phyloP scores from a whole-genome alignment of 2,888 invertebrate species.

The Oxycera nigricornis region DNA sequence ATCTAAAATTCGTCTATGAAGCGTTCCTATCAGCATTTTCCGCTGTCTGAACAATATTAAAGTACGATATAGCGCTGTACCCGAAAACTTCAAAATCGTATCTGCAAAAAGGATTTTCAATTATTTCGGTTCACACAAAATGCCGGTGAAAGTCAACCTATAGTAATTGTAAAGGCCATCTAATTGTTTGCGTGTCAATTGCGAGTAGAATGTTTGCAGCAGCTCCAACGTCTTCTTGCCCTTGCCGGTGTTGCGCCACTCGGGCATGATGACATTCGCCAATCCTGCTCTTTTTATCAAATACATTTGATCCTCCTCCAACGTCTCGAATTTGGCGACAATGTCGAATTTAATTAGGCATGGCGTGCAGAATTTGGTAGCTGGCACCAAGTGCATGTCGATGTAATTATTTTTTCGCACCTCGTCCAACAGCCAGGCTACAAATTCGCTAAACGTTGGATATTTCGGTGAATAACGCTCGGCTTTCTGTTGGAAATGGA shows the following conservation, averaged over 20 bases:
- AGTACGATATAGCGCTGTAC: conserved; percentile 77
- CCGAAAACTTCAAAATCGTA: conserved; percentile 88
- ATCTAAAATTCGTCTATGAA: neutral
- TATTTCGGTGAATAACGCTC: conserved; percentile 65
- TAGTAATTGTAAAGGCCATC: conserved; percentile 81
- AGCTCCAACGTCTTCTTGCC: conserved; percentile 77
- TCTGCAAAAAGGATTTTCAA: too few relatives aligned
- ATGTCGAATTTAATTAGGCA: conserved; percentile 83
- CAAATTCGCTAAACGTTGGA: conserved; percentile 83
- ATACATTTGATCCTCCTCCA: conserved; percentile 83
- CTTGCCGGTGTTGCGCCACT: conserved; percentile 83
- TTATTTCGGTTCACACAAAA: neutral
- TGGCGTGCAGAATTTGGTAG: conserved; percentile 83
- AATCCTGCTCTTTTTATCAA: conserved; percentile 79
- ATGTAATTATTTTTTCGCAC: conserved; percentile 66
- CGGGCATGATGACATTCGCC: conserved; percentile 78
- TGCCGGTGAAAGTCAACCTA: conserved; percentile 65
- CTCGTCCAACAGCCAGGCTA: conserved; percentile 77
- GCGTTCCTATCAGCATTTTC: conserved; percentile 44
- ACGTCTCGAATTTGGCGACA: conserved; percentile 82
- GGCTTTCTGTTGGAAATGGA: conserved; percentile 44
- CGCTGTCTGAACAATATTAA: conserved; percentile 65
- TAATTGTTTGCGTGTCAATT: conserved; percentile 76
- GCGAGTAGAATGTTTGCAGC: conserved; percentile 77
- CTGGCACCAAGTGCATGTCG: conserved; percentile 91